Conservation (phyloP, 1,140 invertebrate species). For the Melitaea cinxia region DNA sequence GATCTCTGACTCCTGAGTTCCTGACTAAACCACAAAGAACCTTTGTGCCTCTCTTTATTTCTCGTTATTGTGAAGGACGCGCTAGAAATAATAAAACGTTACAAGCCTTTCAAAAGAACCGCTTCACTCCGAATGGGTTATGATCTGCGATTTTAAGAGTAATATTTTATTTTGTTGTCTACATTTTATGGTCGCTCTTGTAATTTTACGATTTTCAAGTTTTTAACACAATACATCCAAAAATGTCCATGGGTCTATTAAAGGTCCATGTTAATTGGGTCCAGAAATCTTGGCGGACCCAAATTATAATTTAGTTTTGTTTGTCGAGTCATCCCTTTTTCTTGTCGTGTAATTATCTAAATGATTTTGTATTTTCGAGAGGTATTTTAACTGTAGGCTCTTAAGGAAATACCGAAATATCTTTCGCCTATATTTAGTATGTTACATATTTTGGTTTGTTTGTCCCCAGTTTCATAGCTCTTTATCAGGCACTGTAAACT, state of each 20-base stretch:
- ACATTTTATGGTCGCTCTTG: conserved; percentile 53
- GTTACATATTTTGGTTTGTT: not conserved
- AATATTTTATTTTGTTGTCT: conserved; percentile 57
- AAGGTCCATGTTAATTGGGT: too few relatives aligned
- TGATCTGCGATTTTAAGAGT: conserved; percentile 62
- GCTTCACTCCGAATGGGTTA: conserved; percentile 46
- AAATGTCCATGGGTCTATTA: too few relatives aligned
- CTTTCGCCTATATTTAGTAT: not conserved
- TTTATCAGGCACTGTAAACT: too few relatives aligned
- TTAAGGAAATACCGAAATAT: not conserved
- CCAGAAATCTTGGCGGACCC: too few relatives aligned
- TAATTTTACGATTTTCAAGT: conserved; percentile 42
- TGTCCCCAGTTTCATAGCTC: not conserved
- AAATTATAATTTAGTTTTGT: too few relatives aligned
- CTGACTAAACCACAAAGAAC: conserved; percentile 35
- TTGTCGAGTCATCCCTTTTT: conserved; percentile 64
- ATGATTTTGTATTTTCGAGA: not conserved
- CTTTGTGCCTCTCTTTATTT: conserved; percentile 40
- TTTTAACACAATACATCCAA: too few relatives aligned
- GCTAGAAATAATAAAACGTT: conserved; percentile 61
- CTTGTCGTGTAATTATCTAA: conserved; percentile 47
- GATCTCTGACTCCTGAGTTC: conserved; percentile 6
- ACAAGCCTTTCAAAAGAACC: conserved; percentile 39
- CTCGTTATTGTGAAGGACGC: conserved; percentile 58
- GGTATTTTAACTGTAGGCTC: not conserved